A percentile compares a stretch with the other conserved stretches of the same genome.
Evolutionary conservation across 2,797 vertebrate species (phyloP).

Genomic region (Gambusia yucatana): DNA sequence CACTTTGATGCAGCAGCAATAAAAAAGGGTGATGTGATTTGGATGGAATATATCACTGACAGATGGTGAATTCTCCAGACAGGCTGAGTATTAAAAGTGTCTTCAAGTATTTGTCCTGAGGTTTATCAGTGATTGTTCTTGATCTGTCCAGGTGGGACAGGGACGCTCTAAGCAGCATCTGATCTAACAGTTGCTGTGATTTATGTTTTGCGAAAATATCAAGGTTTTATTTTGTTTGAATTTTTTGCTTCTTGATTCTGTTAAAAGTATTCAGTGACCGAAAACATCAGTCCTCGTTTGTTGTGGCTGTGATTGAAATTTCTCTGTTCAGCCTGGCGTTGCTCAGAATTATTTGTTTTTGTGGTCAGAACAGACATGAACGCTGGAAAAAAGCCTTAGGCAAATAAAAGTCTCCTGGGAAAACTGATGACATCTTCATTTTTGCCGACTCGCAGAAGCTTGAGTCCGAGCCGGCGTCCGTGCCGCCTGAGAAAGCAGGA

Average conservation of each 20-base stretch:
- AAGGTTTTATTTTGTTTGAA: neutral
- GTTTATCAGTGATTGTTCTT: neutral
- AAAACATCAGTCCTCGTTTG: conserved; percentile 22
- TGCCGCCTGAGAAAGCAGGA: conserved; percentile 34
- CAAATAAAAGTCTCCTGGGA: conserved; percentile 29
- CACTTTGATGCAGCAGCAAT: conserved; percentile 7
- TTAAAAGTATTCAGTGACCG: conserved; percentile 11
- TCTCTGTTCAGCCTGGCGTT: conserved; percentile 20
- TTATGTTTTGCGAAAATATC: neutral
- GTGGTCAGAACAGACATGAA: conserved; percentile 7
- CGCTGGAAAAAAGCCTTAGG: conserved; percentile 27
- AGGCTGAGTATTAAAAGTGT: neutral
- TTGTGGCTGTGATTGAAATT: conserved; percentile 2
- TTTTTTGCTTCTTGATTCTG: neutral
- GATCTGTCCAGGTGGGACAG: neutral
- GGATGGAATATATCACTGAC: neutral
- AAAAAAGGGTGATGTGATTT: conserved; percentile 1
- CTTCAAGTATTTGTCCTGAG: neutral
- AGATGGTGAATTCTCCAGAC: neutral
- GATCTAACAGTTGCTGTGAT: neutral
- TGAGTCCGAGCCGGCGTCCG: conserved; percentile 4
- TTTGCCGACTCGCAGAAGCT: conserved; percentile 20
- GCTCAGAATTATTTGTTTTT: conserved; percentile 15
- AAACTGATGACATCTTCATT: conserved; percentile 27
- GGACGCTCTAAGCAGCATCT: neutral